Evolutionary conservation across 30 jellyfish, hydroid and myxozoan species (phyloP), one percentile per base, ranked within the genome.

Genomic region (Aurelia sp.): DNA sequence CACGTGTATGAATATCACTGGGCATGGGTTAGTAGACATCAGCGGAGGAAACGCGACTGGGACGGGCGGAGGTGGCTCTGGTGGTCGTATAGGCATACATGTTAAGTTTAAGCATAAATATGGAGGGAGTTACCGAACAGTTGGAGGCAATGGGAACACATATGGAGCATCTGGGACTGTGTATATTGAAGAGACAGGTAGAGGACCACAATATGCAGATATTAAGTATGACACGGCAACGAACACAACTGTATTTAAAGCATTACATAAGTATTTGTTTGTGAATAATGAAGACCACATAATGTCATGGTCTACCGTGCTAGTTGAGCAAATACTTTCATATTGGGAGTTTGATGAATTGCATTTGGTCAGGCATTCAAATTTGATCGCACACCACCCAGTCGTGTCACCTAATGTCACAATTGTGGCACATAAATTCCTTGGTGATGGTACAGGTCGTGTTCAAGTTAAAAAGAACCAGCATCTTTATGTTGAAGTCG

Each of bases 401-500:
- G 18, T n/a, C 16, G 27, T 53, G 31, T 84, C 93, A 22, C 76
- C 87, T 18, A 84, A 84, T 73, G 93, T 84, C n/a, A 71, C 93
- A 0, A 84, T 84, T 16, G 82, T 73, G 37, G 87, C 75, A 52
- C 93, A 84, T 50, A 73, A 69, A 17, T 84, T 84, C 44, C 75
- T 84, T 20, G 93, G 93, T 13, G 93, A 84, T 57, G 87, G 87
- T 0, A 84, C 93, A 37, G 93, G 93, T 4, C 87, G 87, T 1
- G 93, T 73, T 33, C 87, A 73, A 21, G 87, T 84, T 19, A 84
- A 52, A 64, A 60, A 22, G 17, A 70, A 76, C 23, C 93, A 84
- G 83, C 78, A 31, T 50, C 72, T 84, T 61, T 84, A 62, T 62
- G 93, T 84, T 41, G 93, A 84, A 74, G 93, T 84, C 5, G 87